A percentile compares a stretch with the other conserved stretches of the same genome.
These are phyloP conservation scores for Sebastes variabilis DNA, from an alignment of 2,797 vertebrate genomes.

Conservation along the genomic window DNA sequence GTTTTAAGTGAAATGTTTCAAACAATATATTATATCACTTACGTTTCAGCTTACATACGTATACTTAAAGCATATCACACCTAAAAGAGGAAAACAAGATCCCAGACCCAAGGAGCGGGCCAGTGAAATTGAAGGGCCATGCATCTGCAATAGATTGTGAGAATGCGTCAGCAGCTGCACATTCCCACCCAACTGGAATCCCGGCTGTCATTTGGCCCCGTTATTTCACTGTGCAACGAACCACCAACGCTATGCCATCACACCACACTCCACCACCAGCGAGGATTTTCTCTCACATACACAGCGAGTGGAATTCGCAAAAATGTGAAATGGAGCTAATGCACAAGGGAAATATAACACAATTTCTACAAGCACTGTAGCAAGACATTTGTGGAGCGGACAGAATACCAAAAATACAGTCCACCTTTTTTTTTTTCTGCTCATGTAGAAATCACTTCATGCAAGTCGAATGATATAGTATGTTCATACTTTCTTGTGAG, in stretches of 20 bases:
- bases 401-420: conserved; percentile 64
- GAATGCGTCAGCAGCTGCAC: conserved; percentile 38
- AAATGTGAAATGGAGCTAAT: conserved; percentile 77
- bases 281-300: conserved; percentile 59
- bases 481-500: conserved; percentile 66
- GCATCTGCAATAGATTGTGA: conserved; percentile 26
- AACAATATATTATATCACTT: neutral
- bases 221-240: conserved; percentile 75
- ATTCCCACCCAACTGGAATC: conserved; percentile 47
- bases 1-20: neutral
- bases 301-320: conserved; percentile 50
- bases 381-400: conserved; percentile 69
- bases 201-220: conserved; percentile 52
- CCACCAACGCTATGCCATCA: conserved; percentile 60
- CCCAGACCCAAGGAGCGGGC: neutral
- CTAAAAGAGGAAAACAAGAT: neutral
- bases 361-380: conserved; percentile 76
- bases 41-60: neutral
- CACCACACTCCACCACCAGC: conserved; percentile 56
- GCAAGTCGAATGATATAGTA: conserved; percentile 71
- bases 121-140: conserved; percentile 10
- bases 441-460: conserved; percentile 68
- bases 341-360: conserved; percentile 80
- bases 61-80: neutral
- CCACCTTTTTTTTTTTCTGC: conserved; percentile 40